These are phyloP conservation scores for Atherinomorus stipes DNA, from an alignment of 2,113 vertebrate genomes.

Conservation along the genomic window DNA sequence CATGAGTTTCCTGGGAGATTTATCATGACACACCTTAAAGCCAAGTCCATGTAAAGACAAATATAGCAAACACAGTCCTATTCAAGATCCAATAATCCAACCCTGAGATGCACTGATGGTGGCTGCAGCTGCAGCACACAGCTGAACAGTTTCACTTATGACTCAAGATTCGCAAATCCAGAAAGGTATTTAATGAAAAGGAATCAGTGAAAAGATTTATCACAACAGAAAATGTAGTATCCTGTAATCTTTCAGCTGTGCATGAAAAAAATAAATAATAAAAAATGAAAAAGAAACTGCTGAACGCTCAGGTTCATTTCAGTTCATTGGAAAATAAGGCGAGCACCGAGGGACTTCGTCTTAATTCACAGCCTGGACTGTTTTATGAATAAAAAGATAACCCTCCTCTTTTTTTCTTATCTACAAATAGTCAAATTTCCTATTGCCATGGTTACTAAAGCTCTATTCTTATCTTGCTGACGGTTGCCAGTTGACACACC, in stretches of 20 bases:
- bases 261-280: not conserved
- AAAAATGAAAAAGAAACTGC: no score
- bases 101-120: not conserved
- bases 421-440: constrained; percentile 4
- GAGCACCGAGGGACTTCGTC: not conserved
- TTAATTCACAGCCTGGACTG: constrained; percentile 11
- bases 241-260: not conserved
- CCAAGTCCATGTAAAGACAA: no score
- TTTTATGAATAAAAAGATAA: constrained; percentile 31
- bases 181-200: not conserved
- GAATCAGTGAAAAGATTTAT: no score
- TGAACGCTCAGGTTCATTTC: constrained; percentile 3
- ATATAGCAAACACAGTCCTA: no score
- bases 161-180: not conserved
- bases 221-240: not conserved
- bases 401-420: not conserved
- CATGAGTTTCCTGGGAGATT: no score
- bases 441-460: constrained; percentile 34
- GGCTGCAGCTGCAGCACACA: not conserved
- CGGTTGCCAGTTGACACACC: not conserved
- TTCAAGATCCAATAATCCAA: no score
- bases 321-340: not conserved
- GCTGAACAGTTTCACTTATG: no score
- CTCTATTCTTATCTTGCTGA: constrained; percentile 1
- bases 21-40: no score